These are phyloP conservation scores for Coreoperca whiteheadi DNA, from an alignment of 2,113 vertebrate genomes.

Conservation along the genomic window DNA sequence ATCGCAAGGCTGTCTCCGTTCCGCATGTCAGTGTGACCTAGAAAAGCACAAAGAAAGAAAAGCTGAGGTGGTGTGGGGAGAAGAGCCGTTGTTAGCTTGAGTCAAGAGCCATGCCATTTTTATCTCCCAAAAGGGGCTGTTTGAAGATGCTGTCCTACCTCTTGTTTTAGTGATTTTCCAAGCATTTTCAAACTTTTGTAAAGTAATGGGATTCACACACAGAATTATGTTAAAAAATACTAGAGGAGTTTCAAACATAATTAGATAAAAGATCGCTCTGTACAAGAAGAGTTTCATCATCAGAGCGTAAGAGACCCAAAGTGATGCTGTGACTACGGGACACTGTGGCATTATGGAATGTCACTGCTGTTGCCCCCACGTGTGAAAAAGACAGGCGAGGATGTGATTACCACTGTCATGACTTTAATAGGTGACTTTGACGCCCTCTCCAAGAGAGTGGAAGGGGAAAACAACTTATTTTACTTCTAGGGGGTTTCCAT, in stretches of 20 bases:
- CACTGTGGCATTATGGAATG: slow-evolving; percentile 33
- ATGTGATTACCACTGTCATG: slow-evolving; percentile 49
- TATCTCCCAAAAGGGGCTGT: slow-evolving; percentile 33
- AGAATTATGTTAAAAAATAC: slow-evolving; percentile 19
- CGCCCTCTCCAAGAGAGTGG: slow-evolving; percentile 47
- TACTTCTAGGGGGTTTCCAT: slow-evolving; percentile 86
- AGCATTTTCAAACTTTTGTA: neutral
- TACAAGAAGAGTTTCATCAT: neutral
- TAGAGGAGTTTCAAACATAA: slow-evolving; percentile 1
- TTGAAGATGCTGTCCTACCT: slow-evolving; percentile 30
- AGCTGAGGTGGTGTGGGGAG: slow-evolving; percentile 52
- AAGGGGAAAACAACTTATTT: slow-evolving; percentile 71
- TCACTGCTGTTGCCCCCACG: neutral
- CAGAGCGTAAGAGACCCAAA: neutral
- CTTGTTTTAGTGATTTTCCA: slow-evolving; percentile 12
- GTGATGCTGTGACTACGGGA: slow-evolving; percentile 26
- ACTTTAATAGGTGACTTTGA: slow-evolving; percentile 71
- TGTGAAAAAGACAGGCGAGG: slow-evolving; percentile 35
- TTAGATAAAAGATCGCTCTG: neutral
- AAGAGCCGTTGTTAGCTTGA: slow-evolving; percentile 39
- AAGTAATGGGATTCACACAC: slow-evolving; percentile 12
- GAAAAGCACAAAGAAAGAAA: slow-evolving; percentile 79
- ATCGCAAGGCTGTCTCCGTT: slow-evolving; percentile 85
- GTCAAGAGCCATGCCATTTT: slow-evolving; percentile 52
- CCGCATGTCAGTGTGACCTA: slow-evolving; percentile 89